Base-by-base conservation (phyloP, 92 coral and sea anemone species). In the Epizoanthus scotinus region DNA sequence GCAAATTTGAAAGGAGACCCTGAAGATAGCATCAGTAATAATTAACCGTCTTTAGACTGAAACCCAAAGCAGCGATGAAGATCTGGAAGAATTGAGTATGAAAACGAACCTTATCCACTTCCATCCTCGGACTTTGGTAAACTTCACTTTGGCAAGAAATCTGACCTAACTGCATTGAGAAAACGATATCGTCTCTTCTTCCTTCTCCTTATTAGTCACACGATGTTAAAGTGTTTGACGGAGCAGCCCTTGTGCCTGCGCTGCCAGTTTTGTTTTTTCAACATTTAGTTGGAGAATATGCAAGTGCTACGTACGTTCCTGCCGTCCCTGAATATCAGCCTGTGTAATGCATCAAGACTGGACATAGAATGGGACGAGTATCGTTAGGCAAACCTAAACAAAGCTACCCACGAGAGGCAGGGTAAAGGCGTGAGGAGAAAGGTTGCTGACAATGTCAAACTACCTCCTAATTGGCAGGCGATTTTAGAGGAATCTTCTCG, bases 221-320 rank as follows among this genome's bases (percentile, higher is more conserved):
- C 40, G 89, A 81, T 57, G 70, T 71, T 56, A 84, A 85, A 88
- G 86, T 89, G 42, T 82, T 82, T 75, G 89, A 89, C 75, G 89
- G 87, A 17, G 87, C 85, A 26, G 87, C 78, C 19, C 78, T 77
- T 49, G 83, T 77, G 42, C 77, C 72, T 54, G 72, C 82, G 3
- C 34, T 89, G 59, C 89, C 89, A n/a, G 66, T 85, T 31, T 64
- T 66, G 18, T 18, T 77, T 2, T 84, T 70, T 6, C n/a, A n/a
- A n/a, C 24, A 81, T 18, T 75, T 66, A 20, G 85, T 85, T 63
- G 63, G 65, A 13, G 87, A 85, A 53, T 89, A 85, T 63, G 89
- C 86, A 29, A 44, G 70, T 38, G 54, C 34, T 31, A 47, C 77
- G 31, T 31, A 47, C 77, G 31, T 85, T 89, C 83, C 34, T 81